Base-by-base conservation (phyloP, 2,797 vertebrate genomes). In the Chromis chromis region DNA sequence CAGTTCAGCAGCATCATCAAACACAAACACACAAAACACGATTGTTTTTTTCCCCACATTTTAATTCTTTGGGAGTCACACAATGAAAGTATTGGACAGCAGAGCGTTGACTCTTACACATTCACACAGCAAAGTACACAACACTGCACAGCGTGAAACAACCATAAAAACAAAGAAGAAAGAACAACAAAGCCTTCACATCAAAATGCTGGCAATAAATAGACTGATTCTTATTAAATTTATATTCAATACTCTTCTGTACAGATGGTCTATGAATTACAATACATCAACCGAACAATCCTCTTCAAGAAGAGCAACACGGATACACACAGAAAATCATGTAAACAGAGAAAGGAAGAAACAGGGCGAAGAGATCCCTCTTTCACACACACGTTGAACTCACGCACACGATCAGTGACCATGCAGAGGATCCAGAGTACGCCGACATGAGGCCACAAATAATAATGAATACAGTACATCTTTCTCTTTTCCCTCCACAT, bases 161-260 rank as follows among this genome's bases (percentile, higher is more conserved):
- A 91, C 78, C 89, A 86, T 90, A 92, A 88, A 94, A 91, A 83
- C 65, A 81, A 79, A 55, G 4, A 52, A 28, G 74, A 42, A 74
- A 81, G 70, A 82, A 81, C 79, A 46, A 85, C 75, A 55, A 90
- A 87, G 90, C 78, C 62, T 87, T 86, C 77, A 84, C 79, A 28
- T 89, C 72, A 82, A 86, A 89, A 89, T 70, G 85, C 89, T 86
- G 86, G 88, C 91, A 95, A 94, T 95, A 96, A 96, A 96, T 95
- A 95, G 67, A 86, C 64, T 91, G 88, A 90, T 90, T 36, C 86
- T 92, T 89, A 84, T 89, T 89, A 86, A 90, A 92, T 90, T 90
- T 88, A 92, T 89, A 82, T 89, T 89, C 88, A 87, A 90, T 87
- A 92, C 88, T 93, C 83, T 92, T 95, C 93, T 95, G 93, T 95